Evolutionary conservation across 2,797 vertebrate species (phyloP).

Genomic region (Telmatherina bonti): DNA sequence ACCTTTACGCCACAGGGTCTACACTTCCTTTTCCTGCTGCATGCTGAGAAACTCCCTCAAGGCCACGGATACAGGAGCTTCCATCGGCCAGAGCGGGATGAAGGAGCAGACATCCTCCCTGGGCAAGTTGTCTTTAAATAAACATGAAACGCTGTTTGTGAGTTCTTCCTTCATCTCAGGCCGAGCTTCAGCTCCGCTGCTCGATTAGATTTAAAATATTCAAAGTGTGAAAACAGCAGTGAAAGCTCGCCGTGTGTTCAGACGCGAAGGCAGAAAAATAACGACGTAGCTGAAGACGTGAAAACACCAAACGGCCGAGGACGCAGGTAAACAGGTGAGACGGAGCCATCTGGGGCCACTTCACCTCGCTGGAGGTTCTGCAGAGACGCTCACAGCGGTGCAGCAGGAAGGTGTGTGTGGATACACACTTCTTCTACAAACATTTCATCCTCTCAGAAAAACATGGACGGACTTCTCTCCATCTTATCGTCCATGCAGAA

Average conservation of each 20-base stretch:
- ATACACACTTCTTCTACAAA: background rate
- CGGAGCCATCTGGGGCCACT: constrained; percentile 50
- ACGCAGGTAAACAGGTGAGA: constrained; percentile 19
- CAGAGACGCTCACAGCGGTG: constrained; percentile 24
- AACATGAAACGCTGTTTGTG: constrained; percentile 67
- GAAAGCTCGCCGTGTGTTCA: constrained; percentile 27
- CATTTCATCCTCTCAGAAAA: background rate
- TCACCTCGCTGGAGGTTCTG: constrained; percentile 41
- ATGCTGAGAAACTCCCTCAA: constrained; percentile 64
- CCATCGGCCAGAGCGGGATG: constrained; percentile 55
- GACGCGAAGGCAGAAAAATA: constrained; percentile 30
- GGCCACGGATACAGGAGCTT: constrained; percentile 58
- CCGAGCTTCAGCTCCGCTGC: constrained; percentile 18
- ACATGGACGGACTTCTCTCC: too few relatives aligned
- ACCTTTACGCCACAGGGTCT: constrained; percentile 70
- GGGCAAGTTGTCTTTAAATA: constrained; percentile 66
- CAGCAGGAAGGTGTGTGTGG: background rate
- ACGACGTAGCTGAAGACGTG: too few relatives aligned
- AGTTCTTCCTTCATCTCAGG: constrained; percentile 30
- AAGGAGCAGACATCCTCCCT: constrained; percentile 63
- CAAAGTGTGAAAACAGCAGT: constrained; percentile 45
- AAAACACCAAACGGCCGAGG: constrained; percentile 1
- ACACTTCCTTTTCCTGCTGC: constrained; percentile 66
- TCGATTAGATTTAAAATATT: constrained; percentile 63
- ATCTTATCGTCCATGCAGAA: too few relatives aligned